Evolutionary conservation across 1,140 invertebrate genomes (phyloP), one percentile per base, ranked within the genome.

Genomic region (Diplogasteroides magnus): DNA sequence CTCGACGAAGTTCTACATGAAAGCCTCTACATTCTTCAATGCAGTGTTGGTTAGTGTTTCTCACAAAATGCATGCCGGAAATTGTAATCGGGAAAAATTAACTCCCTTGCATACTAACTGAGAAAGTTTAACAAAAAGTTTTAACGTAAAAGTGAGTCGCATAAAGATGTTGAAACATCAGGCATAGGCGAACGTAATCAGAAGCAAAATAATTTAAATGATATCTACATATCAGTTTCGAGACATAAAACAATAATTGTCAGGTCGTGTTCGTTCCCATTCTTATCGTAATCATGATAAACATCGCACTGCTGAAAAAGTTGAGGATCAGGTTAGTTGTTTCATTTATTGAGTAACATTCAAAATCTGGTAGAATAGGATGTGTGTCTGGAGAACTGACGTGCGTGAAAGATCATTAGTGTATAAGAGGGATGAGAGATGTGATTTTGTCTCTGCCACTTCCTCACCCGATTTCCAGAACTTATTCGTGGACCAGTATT

Each of bases 231-330:
- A n/a, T n/a, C n/a, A n/a, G n/a, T n/a, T n/a, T n/a, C n/a, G n/a
- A n/a, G n/a, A n/a, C n/a, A n/a, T n/a, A n/a, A n/a, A n/a, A n/a
- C n/a, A n/a, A n/a, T 28, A 28, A 57, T 37, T 31, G 78, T 31
- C 48, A 78, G 77, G 76, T 80, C 19, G 78, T 80, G 2, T 78
- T 80, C 68, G 73, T 83, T 15, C 79, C 79, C 28, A 83, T 81
- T 2, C n/a, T 83, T 26, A 61, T 72, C 2, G 81, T 81, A 6
- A 72, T 69, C 14, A n/a, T 81, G n/a, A 37, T 81, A 6, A 81
- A 78, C 68, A 69, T 82, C 26, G 67, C 79, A 6, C 37, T 80
- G 60, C 69, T 82, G 25, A 61, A 73, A 29, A 71, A 77, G 60
- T 64, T 80, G 23, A 69, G 74, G 28, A 64, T 66, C 26, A 77